Conservation (phyloP, 2,888 invertebrate genomes). For the Zaprionus bogoriensis region DNA sequence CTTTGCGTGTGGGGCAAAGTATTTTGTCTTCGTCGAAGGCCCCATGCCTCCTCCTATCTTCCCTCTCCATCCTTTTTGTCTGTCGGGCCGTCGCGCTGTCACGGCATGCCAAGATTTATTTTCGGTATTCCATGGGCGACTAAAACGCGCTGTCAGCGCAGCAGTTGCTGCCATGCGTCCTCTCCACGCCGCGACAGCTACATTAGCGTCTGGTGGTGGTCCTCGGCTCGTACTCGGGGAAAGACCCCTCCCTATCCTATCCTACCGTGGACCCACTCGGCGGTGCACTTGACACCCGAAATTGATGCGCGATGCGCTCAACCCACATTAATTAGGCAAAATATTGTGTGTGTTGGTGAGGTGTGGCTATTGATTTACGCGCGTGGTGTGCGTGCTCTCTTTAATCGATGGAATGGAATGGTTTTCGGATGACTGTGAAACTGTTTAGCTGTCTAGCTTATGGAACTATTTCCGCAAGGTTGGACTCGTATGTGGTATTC, state of each 20-base stretch:
- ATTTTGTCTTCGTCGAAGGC: slow-evolving; percentile 60
- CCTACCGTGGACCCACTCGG: slow-evolving; percentile 38
- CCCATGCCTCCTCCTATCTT: neutral
- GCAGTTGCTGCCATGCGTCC: slow-evolving; percentile 65
- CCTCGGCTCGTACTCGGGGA: too few relatives aligned
- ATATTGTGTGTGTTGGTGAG: slow-evolving; percentile 64
- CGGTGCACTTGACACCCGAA: slow-evolving; percentile 69
- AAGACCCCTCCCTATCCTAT: neutral
- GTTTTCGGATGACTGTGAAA: neutral
- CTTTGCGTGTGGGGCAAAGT: slow-evolving; percentile 75
- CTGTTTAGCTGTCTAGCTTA: neutral
- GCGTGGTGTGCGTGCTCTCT: slow-evolving; percentile 16
- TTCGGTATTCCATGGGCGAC: slow-evolving; percentile 71
- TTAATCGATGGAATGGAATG: slow-evolving; percentile 30
- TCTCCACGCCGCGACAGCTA: slow-evolving; percentile 42
- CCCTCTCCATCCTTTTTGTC: neutral
- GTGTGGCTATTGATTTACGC: slow-evolving; percentile 64
- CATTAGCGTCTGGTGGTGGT: slow-evolving; percentile 70
- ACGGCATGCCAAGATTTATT: slow-evolving; percentile 70
- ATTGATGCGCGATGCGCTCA: slow-evolving; percentile 60
- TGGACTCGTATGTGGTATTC: neutral
- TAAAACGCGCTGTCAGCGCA: slow-evolving; percentile 72
- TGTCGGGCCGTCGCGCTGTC: slow-evolving; percentile 38
- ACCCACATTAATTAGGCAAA: slow-evolving; percentile 73
- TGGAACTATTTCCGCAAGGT: neutral